Percentiles rank a stretch among this genome's conserved stretches.
phyloP scores from a whole-genome alignment of 2,797 vertebrate genomes.

The Steatocranus sp. region DNA sequence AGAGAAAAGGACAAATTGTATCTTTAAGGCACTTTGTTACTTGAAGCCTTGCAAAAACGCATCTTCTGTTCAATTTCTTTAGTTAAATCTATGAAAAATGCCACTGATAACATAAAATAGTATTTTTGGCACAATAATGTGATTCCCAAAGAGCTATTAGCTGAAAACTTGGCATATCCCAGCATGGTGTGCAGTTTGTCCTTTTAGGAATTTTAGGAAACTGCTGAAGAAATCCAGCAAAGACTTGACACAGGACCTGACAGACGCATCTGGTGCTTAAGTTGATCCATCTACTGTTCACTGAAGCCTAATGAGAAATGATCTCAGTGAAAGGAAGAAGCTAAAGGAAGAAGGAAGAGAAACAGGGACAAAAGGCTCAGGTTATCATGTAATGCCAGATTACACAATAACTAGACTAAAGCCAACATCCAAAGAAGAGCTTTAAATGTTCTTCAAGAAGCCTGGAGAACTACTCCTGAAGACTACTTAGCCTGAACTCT shows the following conservation, averaged over 20 bases:
- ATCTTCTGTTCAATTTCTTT: not conserved
- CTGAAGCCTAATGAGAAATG: not conserved
- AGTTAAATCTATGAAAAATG: not conserved
- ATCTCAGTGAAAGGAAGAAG: not conserved
- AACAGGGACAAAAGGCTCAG: not conserved
- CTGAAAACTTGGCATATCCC: not conserved
- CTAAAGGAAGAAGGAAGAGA: not conserved
- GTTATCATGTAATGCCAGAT: rapidly evolving
- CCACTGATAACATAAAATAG: not conserved
- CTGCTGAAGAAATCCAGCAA: not conserved
- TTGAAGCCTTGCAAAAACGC: not conserved
- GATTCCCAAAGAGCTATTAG: not conserved
- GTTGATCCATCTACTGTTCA: not conserved
- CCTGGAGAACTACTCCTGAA: not conserved
- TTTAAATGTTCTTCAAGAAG: not conserved
- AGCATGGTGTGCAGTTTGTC: not conserved
- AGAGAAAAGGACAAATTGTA: rapidly evolving
- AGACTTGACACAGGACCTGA: not conserved
- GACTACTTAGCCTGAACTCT: rapidly evolving
- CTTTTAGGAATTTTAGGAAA: not conserved
- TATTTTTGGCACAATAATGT: not conserved
- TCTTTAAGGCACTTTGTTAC: not conserved
- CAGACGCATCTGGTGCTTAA: not conserved
- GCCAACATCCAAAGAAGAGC: not conserved
- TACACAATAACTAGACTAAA: not conserved